phyloP scores from a whole-genome alignment of 2,888 invertebrate species.

The Gymnocheta viridis region DNA sequence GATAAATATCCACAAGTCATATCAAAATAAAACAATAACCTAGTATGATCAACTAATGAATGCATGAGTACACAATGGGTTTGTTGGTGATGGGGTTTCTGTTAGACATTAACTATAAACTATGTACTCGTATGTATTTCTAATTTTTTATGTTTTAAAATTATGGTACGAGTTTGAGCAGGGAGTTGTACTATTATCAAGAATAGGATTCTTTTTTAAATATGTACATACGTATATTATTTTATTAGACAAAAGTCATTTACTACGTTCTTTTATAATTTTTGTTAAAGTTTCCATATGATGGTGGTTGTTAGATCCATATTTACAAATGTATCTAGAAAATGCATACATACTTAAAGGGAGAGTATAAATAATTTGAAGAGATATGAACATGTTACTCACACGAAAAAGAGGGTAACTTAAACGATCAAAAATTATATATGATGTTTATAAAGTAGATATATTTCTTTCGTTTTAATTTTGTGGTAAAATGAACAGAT shows the following conservation, averaged over 20 bases:
- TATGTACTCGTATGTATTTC: not conserved
- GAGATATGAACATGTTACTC: not conserved
- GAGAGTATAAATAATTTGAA: not conserved
- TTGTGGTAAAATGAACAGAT: no score
- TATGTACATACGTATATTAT: not conserved
- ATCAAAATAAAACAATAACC: conserved; percentile 12
- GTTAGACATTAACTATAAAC: conserved; percentile 32
- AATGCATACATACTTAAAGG: not conserved
- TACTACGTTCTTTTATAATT: conserved; percentile 2
- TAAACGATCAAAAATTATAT: not conserved
- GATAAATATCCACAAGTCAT: conserved; percentile 62
- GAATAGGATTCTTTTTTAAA: not conserved
- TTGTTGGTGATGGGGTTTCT: conserved; percentile 14
- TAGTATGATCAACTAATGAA: conserved; percentile 29
- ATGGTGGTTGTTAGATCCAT: conserved; percentile 5
- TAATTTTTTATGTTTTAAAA: conserved; percentile 5
- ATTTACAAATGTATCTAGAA: not conserved
- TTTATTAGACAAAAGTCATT: conserved; percentile 41
- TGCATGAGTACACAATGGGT: conserved; percentile 36
- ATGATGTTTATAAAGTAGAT: not conserved
- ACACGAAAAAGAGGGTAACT: not conserved
- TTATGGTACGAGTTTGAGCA: conserved; percentile 3
- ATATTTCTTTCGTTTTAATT: not conserved
- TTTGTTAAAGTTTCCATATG: conserved; percentile 22
- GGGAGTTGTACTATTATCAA: conserved; percentile 28